Conservation (phyloP, 2,797 vertebrate genomes). For the Aselliscus stoliczkanus region DNA sequence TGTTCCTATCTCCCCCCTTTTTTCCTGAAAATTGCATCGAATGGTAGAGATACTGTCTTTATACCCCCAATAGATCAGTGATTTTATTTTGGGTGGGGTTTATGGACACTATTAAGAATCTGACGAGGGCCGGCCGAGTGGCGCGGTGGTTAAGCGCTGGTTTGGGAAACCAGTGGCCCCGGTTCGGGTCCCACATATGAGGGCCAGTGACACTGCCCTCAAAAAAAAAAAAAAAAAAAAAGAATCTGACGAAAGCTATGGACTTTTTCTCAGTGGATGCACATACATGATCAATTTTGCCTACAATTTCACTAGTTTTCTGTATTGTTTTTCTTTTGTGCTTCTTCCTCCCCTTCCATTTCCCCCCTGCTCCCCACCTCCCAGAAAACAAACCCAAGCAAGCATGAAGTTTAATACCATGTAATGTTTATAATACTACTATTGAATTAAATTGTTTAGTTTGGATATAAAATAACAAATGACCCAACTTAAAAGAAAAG, state of each 20-base stretch:
- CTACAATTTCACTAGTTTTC: background rate
- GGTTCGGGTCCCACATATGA: no score
- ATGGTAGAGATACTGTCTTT: background rate
- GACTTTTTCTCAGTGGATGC: background rate
- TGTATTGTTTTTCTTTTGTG: background rate
- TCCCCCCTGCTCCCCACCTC: fast-evolving
- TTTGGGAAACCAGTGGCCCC: no score
- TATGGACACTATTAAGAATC: background rate
- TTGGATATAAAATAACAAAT: background rate
- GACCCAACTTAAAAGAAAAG: background rate
- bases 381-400: background rate
- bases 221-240: no score
- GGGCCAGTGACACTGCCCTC: no score
- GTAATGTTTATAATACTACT: slow-evolving; percentile 8
- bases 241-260: background rate
- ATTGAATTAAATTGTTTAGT: background rate
- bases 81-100: background rate
- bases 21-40: background rate
- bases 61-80: background rate
- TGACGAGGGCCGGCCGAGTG: no score
- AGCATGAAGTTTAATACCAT: background rate
- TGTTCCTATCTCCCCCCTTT: background rate
- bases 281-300: background rate
- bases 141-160: no score
- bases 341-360: background rate